Evolutionary conservation across 2,797 vertebrate genomes (phyloP).

Genomic region (Molossus alvarezi): DNA sequence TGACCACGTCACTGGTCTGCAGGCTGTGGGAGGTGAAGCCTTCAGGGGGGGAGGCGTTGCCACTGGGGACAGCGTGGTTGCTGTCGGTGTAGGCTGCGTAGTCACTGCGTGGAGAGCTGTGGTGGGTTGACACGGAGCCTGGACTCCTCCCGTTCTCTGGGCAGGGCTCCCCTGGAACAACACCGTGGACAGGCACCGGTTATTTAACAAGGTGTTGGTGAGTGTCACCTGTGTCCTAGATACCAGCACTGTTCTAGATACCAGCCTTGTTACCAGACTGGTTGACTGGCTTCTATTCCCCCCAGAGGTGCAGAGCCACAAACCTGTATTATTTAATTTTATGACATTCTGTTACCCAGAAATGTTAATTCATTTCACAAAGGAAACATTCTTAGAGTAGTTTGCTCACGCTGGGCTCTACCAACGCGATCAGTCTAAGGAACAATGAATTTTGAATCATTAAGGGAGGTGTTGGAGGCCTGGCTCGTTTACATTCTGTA

Average conservation of each 20-base stretch:
- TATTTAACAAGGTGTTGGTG: background rate
- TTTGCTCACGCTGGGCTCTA: background rate
- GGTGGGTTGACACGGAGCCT: conserved; percentile 96
- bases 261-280: background rate
- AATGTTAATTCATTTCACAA: background rate
- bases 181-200: conserved; percentile 11
- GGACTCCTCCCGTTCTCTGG: conserved; percentile 98
- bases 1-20: conserved; percentile 95
- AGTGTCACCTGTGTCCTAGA: background rate
- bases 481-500: conserved; percentile 26
- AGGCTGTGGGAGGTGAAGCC: conserved; percentile 91
- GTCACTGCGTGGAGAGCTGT: conserved; percentile 98
- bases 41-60: conserved; percentile 91
- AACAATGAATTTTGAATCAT: conserved; percentile 25
- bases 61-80: conserved; percentile 90
- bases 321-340: background rate
- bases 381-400: conserved; percentile 22
- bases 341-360: background rate
- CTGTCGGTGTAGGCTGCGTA: conserved; percentile 94
- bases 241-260: background rate
- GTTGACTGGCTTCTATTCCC: background rate
- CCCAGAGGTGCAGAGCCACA: conserved; percentile 37
- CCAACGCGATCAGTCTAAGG: background rate
- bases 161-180: conserved; percentile 94
- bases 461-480: background rate